A percentile compares a stretch with the other conserved stretches of the same genome.
Conservation (phyloP, 2,797 vertebrate genomes). For the Phoebastria nigripes region DNA sequence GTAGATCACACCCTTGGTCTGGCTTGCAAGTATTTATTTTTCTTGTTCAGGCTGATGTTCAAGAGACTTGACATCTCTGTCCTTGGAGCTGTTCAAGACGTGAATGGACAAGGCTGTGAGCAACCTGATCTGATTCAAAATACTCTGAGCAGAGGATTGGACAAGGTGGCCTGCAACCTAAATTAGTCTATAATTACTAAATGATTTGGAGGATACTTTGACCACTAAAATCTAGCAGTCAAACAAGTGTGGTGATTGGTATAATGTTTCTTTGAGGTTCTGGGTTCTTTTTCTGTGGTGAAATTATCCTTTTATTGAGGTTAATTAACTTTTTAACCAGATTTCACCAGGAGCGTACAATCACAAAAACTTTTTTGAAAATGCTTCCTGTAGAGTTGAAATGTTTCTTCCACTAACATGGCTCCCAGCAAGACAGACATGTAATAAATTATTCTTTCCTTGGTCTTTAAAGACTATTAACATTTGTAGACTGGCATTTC, state of each 20-base stretch:
- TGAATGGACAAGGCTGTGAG: not conserved
- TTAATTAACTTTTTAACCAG: not conserved
- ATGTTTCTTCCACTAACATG: not conserved
- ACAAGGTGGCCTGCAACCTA: not conserved
- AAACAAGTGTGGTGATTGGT: not conserved
- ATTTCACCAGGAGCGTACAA: not conserved
- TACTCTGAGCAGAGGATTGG: not conserved
- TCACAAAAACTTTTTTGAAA: not conserved
- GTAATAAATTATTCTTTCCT: not conserved
- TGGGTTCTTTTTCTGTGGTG: not conserved
- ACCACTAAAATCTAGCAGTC: not conserved
- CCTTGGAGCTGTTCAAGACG: not conserved
- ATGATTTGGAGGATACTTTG: not conserved
- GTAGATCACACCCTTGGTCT: not conserved
- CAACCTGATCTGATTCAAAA: not conserved
- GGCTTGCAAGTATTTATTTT: not conserved
- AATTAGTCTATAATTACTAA: not conserved
- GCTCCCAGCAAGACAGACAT: not conserved
- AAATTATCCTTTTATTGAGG: not conserved
- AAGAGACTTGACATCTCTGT: not conserved
- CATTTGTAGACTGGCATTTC: not conserved
- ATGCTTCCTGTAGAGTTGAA: not conserved
- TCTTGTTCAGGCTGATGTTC: not conserved
- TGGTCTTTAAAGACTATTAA: not conserved
- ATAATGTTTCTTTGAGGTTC: not conserved